A percentile compares a stretch with the other conserved stretches of the same genome.
phyloP scores from a whole-genome alignment of 2,113 vertebrate species.

The Chloropsis hardwickii region DNA sequence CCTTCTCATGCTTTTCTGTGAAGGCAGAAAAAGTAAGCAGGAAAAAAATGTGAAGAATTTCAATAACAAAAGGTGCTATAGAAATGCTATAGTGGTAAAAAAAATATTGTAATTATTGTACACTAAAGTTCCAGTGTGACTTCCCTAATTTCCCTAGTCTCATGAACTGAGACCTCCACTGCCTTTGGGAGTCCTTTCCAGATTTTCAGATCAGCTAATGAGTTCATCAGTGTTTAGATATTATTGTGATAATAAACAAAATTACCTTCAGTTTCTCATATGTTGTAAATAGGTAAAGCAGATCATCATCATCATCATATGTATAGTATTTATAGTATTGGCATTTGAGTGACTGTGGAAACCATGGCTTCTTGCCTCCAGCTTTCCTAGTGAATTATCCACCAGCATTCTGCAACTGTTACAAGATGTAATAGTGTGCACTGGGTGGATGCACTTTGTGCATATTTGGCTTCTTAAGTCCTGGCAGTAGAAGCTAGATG shows the following conservation, averaged over 20 bases:
- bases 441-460: background rate
- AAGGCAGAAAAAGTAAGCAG: slow-evolving; percentile 20
- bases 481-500: slow-evolving; percentile 9
- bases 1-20: background rate
- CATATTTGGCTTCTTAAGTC: background rate
- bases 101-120: background rate
- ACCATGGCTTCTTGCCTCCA: background rate
- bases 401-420: background rate
- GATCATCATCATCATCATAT: background rate
- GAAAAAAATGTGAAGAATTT: slow-evolving; percentile 53
- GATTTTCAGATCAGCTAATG: slow-evolving; percentile 37
- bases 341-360: background rate
- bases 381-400: background rate
- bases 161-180: background rate
- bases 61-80: slow-evolving; percentile 60
- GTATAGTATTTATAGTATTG: background rate
- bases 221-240: slow-evolving; percentile 2
- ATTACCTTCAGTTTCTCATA: background rate
- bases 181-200: slow-evolving; percentile 18
- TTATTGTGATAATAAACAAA: background rate
- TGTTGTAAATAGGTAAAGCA: background rate
- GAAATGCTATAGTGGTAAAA: slow-evolving; percentile 20
- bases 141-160: slow-evolving; percentile 14
- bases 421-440: background rate
- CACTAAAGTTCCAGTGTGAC: background rate